Percentiles rank a stretch among this genome's conserved stretches.
Conservation (phyloP, 2,888 invertebrate species). For the Andrena trimmerana region DNA sequence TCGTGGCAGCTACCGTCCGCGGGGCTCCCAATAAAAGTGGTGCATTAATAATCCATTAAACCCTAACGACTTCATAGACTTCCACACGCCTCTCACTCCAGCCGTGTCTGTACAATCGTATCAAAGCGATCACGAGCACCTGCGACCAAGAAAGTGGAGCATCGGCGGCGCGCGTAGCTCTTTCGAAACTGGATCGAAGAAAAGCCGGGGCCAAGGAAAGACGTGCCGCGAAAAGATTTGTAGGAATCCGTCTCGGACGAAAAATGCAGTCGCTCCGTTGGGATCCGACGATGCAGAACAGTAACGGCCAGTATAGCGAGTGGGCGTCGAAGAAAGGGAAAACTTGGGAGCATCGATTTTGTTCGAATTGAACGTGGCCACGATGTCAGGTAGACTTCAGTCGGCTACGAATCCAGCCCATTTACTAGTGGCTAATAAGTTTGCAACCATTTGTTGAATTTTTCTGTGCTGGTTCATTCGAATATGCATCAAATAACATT, state of each 20-base stretch:
- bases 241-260: neutral
- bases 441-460: too few relatives aligned
- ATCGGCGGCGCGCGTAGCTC: neutral
- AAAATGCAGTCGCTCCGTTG: constrained; percentile 27
- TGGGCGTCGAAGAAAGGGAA: constrained; percentile 43
- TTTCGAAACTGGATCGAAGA: constrained; percentile 7
- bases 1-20: neutral
- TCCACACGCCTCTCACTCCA: neutral
- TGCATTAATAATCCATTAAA: constrained; percentile 22
- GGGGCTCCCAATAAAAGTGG: neutral
- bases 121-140: neutral
- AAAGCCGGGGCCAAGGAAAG: neutral
- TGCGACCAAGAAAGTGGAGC: constrained; percentile 37
- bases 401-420: constrained; percentile 73
- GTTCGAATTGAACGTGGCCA: constrained; percentile 50
- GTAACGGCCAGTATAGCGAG: constrained; percentile 28
- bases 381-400: constrained; percentile 71
- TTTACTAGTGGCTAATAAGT: constrained; percentile 68
- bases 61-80: constrained; percentile 13
- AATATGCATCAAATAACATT: too few relatives aligned
- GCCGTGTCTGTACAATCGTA: constrained; percentile 17
- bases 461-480: too few relatives aligned
- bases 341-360: constrained; percentile 58
- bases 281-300: constrained; percentile 15
- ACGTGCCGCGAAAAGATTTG: neutral